Evolutionary conservation across 2,113 vertebrate species (phyloP), one percentile per base, ranked within the genome.

Genomic region (Entelurus aequoreus): DNA sequence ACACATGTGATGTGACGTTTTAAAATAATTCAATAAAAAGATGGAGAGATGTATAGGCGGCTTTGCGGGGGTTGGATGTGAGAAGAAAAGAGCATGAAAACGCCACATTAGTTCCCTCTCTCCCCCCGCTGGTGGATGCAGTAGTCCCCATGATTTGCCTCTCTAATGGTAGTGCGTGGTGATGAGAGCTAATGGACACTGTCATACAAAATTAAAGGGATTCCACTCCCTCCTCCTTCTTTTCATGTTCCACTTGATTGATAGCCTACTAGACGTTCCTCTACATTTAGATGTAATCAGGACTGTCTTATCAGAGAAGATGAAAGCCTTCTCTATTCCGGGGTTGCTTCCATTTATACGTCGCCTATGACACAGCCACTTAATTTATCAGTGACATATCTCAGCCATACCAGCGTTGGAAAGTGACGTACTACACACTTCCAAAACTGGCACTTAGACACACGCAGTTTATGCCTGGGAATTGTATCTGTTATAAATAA

Each of bases 261-360:
- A 90, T 90, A 79, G 84, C 82, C 82, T 80, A 85, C 80, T 79
- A 87, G 90, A 90, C 85, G 87, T 88, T 90, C 82, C 86, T 81
- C 88, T 86, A 88, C 89, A 91, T 91, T 91, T 90, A 89, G 88
- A 90, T 90, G 82, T 86, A 89, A 91, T 90, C 89, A 88, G 87
- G 86, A 84, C 81, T 69, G 88, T 84, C 84, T 90, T 87, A 88
- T 88, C 86, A 84, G 76, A 75, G 80, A 86, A 91, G 90, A 91
- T 88, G 84, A 90, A 91, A 88, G 85, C 87, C 82, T 78, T 81
- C 85, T 84, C 88, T 90, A 90, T 91, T 91, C 83, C 86, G 74
- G 85, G 87, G 84, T 83, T 85, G 74, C 78, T 83, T 79, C 83
- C 85, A 89, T 89, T 90, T 88, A 81, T 89, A 84, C 75, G 83